Base-by-base conservation (phyloP, 2,888 invertebrate species). In the Camptogramma bilineatum region DNA sequence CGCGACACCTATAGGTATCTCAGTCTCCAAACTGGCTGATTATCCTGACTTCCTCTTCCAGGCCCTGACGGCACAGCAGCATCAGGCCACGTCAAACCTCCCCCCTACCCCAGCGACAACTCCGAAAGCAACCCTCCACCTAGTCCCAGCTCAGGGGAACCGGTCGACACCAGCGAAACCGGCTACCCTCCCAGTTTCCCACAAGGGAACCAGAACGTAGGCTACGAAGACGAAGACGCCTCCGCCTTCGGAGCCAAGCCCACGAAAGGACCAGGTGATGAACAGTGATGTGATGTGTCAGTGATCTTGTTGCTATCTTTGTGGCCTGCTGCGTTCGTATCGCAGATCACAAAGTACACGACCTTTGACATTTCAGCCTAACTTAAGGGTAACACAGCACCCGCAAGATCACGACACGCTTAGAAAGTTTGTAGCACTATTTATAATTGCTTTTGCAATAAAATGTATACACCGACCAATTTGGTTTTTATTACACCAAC, bases 401-500 rank as follows among this genome's bases (percentile, higher is more conserved):
- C 54, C 53, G 52, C 72, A 86, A 90, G 90, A 87, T 90, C 88
- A 88, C 88, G 66, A 82, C 83, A 84, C 85, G 82, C 86, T 86
- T 85, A 81, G 80, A 75, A 79, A 78, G 79, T 76, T 80, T 79
- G 82, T 82, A 82, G 88, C 90, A 88, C 88, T 80, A 83, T 83
- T 81, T 83, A 79, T 83, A 82, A 83, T 80, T 85, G 91, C 91
- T 91, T 90, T 79, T 79, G 88, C 91, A 92, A 92, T 92, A 92
- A 92, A 91, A 83, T 81, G 84, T 90, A 80, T 90, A 85, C 89
- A 90, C 88, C 60, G 76, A 84, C 81, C 84, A 85, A 92, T 86
- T 87, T 92, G 91, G 92, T 91, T 93, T 91, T 91, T 91, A 91
- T 93, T 90, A 91, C 91, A 91, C 92, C 91, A 88, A 86, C 87